Percentiles rank a stretch among this genome's conserved stretches.
Conservation (phyloP, 2,888 invertebrate genomes). For the Sepioteuthis lessoniana region DNA sequence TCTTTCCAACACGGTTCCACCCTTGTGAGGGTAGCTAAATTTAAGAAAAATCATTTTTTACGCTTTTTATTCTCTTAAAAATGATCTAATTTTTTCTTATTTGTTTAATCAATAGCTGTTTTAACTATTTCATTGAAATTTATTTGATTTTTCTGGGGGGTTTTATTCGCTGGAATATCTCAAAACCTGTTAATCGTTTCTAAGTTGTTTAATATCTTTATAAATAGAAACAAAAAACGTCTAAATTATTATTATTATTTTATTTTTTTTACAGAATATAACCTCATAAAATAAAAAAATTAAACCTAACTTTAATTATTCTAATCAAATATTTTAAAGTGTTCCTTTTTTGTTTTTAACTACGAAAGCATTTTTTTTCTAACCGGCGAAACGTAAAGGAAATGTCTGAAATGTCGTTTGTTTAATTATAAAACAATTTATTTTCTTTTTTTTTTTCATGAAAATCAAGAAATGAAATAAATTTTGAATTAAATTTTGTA, state of each 20-base stretch:
- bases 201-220: background rate
- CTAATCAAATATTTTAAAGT: background rate
- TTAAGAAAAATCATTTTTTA: background rate
- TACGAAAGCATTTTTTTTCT: background rate
- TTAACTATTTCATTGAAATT: background rate
- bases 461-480: background rate
- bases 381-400: too few species aligned
- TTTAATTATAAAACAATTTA: background rate
- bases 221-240: background rate
- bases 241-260: too few species aligned
- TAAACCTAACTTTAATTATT: background rate
- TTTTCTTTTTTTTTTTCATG: background rate
- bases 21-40: background rate
- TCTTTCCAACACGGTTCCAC: too few species aligned
- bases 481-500: background rate
- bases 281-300: background rate
- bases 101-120: background rate
- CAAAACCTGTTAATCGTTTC: background rate
- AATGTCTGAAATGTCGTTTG: background rate
- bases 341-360: background rate
- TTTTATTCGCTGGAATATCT: background rate
- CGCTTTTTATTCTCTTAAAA: background rate
- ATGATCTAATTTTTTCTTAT: background rate
- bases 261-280: background rate
- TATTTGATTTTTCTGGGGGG: background rate